These are phyloP conservation scores for Chaenogobius annularis DNA, from an alignment of 2,113 vertebrate species.

Conservation along the genomic window DNA sequence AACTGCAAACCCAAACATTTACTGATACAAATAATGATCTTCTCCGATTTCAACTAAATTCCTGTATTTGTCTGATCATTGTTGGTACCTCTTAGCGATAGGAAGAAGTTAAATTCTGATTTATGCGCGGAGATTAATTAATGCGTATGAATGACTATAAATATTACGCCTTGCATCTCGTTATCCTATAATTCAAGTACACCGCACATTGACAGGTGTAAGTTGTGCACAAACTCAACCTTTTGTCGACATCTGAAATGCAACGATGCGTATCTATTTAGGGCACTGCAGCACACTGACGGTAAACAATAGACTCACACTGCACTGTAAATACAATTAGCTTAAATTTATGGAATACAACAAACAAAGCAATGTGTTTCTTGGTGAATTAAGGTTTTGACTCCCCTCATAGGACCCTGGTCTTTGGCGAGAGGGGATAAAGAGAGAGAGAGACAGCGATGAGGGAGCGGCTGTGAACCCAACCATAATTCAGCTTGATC, in stretches of 20 bases:
- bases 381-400: conserved; percentile 27
- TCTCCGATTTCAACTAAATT: neutral
- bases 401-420: neutral
- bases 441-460: neutral
- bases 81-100: neutral
- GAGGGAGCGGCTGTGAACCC: neutral
- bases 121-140: conserved; percentile 1
- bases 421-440: conserved; percentile 9
- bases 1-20: neutral
- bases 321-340: conserved; percentile 42
- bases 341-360: conserved; percentile 30
- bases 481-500: conserved; percentile 21
- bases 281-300: conserved; percentile 25
- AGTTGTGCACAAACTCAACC: neutral
- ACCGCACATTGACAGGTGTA: neutral
- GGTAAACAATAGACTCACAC: conserved; percentile 15
- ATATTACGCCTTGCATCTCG: neutral
- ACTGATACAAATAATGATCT: neutral
- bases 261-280: conserved; percentile 17
- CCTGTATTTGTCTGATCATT: neutral
- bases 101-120: neutral
- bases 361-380: conserved; percentile 26
- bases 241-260: neutral
- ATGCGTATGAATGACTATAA: conserved; percentile 10
- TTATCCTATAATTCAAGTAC: neutral